phyloP scores from a whole-genome alignment of 2,113 vertebrate genomes.

The Psammodynastes pulverulentus region DNA sequence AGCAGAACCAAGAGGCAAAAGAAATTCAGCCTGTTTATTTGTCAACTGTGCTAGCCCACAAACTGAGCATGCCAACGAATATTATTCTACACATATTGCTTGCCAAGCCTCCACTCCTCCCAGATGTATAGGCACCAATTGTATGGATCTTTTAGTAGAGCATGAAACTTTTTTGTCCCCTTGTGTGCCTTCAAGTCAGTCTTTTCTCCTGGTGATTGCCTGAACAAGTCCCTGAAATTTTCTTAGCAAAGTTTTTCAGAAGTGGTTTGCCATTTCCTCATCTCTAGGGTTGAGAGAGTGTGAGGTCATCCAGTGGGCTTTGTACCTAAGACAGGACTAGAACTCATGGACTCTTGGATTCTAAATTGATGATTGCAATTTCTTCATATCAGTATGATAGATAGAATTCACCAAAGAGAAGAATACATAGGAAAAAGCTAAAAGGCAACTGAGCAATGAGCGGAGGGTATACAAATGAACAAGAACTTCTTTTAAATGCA shows the following conservation, averaged over 20 bases:
- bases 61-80: not conserved
- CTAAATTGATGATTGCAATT: not conserved
- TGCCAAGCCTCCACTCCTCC: not conserved
- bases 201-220: not conserved
- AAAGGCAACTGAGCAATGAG: not conserved
- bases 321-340: not conserved
- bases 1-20: not conserved
- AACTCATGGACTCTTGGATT: not conserved
- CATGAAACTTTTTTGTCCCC: not conserved
- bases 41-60: not conserved
- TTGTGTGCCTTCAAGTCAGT: not conserved
- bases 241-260: not conserved
- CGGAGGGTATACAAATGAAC: not conserved
- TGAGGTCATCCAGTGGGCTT: not conserved
- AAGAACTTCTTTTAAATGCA: not conserved
- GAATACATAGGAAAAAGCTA: not conserved
- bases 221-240: not conserved
- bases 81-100: not conserved
- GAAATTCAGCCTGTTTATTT: rapidly evolving
- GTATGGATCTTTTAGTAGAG: not conserved
- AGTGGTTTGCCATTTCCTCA: not conserved
- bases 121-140: not conserved
- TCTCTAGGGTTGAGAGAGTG: not conserved
- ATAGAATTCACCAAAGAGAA: not conserved
- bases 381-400: not conserved